These are phyloP conservation scores for Benthosema pterotum DNA, from an alignment of 2,797 vertebrate genomes.

Conservation along the genomic window DNA sequence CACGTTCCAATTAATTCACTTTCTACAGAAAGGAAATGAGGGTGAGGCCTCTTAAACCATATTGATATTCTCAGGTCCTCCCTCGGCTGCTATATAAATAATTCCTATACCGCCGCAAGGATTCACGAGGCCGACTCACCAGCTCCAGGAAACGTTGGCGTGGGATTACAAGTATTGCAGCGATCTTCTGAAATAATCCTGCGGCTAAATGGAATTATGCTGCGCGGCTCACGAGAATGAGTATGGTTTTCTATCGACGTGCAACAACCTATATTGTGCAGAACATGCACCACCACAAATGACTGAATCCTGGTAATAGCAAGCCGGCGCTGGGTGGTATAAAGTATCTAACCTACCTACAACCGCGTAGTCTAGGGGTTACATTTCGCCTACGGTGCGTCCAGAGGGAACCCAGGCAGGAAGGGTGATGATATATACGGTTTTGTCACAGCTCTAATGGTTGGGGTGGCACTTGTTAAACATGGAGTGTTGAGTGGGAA, in stretches of 20 bases:
- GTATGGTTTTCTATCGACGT: slow-evolving; percentile 42
- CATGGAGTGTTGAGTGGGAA: no score
- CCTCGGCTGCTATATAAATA: slow-evolving; percentile 26
- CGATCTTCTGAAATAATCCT: no score
- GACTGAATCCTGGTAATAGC: no score
- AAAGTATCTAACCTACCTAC: no score
- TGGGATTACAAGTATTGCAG: slow-evolving; percentile 51
- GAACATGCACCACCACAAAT: no score
- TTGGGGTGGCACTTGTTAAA: no score
- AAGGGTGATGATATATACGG: no score
- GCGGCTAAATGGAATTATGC: slow-evolving; percentile 31
- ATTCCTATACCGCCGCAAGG: slow-evolving; percentile 51
- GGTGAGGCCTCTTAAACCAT: slow-evolving; percentile 28
- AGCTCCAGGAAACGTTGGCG: slow-evolving; percentile 40
- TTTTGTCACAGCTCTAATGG: no score
- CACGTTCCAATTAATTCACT: slow-evolving; percentile 35
- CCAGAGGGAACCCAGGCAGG: no score
- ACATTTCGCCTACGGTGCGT: no score
- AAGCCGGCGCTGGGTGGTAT: no score
- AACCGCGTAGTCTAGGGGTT: no score
- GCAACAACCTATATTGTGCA: slow-evolving; percentile 55
- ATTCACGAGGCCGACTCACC: slow-evolving; percentile 39
- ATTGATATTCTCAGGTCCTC: slow-evolving; percentile 39
- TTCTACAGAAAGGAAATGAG: slow-evolving; percentile 42
- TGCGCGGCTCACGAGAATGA: slow-evolving; percentile 23